phyloP scores from a whole-genome alignment of 1,140 invertebrate genomes.

The Pogonomyrmex barbatus region DNA sequence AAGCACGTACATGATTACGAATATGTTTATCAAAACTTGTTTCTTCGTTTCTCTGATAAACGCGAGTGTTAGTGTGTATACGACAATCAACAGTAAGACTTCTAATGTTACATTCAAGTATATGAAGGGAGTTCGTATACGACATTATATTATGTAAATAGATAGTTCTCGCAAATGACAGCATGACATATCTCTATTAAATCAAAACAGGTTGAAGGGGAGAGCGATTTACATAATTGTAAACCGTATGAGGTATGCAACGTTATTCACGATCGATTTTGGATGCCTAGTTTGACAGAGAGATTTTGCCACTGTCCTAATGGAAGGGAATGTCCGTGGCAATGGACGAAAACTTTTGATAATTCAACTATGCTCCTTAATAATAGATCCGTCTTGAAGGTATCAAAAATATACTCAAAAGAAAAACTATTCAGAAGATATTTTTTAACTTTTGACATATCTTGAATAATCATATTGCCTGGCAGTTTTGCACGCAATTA shows the following conservation, averaged over 20 bases:
- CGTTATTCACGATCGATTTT: constrained; percentile 86
- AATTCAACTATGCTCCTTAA: constrained; percentile 84
- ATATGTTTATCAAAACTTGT: constrained; percentile 54
- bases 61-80: constrained; percentile 68
- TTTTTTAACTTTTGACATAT: constrained; percentile 54
- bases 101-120: constrained; percentile 79
- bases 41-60: constrained; percentile 43
- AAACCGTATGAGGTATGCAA: constrained; percentile 85
- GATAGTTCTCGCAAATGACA: constrained; percentile 14
- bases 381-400: constrained; percentile 87
- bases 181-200: constrained; percentile 5
- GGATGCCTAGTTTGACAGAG: constrained; percentile 85
- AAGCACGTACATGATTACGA: constrained; percentile 10
- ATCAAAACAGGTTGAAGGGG: constrained; percentile 84
- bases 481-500: constrained; percentile 79
- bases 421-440: neutral
- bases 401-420: constrained; percentile 68
- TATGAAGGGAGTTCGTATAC: constrained; percentile 75
- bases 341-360: constrained; percentile 79
- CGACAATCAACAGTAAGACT: constrained; percentile 78
- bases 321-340: constrained; percentile 86
- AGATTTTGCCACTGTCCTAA: constrained; percentile 87
- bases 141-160: constrained; percentile 22
- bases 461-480: constrained; percentile 30
- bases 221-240: constrained; percentile 86